Evolutionary conservation across 1,140 invertebrate genomes (phyloP).

Genomic region (Ceratina calcarata): DNA sequence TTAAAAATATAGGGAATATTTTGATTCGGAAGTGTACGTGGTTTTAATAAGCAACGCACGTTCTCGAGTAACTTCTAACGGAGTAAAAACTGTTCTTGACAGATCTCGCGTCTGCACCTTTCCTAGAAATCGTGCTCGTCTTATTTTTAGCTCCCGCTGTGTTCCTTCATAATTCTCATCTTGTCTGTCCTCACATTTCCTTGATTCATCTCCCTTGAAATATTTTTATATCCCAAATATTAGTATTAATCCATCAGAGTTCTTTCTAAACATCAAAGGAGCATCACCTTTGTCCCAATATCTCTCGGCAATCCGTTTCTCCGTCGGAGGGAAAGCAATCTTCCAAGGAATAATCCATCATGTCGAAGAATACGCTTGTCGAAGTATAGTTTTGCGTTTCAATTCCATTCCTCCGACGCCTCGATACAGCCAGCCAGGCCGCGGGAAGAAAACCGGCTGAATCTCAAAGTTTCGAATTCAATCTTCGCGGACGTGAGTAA

Average conservation of each 20-base stretch:
- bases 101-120: neutral
- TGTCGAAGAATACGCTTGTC: slow-evolving; percentile 1
- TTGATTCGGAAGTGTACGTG: too few species aligned
- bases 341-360: slow-evolving; percentile 30
- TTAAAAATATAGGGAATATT: neutral
- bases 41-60: neutral
- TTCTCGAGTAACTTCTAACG: neutral
- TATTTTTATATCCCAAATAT: too few species aligned
- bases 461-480: slow-evolving; percentile 30
- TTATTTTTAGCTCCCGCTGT: neutral
- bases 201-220: too few species aligned
- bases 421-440: neutral
- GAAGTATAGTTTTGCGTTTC: slow-evolving; percentile 21
- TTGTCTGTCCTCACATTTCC: too few species aligned
- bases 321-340: neutral
- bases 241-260: too few species aligned
- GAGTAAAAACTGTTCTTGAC: neutral
- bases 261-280: too few species aligned
- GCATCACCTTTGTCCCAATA: neutral
- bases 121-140: neutral
- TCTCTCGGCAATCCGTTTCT: neutral
- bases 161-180: neutral
- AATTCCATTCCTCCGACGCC: neutral
- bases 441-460: neutral
- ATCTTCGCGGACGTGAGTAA: slow-evolving; percentile 1